These are phyloP conservation scores for Myiotriccus ornatus DNA, from an alignment of 2,797 vertebrate genomes.

Conservation along the genomic window DNA sequence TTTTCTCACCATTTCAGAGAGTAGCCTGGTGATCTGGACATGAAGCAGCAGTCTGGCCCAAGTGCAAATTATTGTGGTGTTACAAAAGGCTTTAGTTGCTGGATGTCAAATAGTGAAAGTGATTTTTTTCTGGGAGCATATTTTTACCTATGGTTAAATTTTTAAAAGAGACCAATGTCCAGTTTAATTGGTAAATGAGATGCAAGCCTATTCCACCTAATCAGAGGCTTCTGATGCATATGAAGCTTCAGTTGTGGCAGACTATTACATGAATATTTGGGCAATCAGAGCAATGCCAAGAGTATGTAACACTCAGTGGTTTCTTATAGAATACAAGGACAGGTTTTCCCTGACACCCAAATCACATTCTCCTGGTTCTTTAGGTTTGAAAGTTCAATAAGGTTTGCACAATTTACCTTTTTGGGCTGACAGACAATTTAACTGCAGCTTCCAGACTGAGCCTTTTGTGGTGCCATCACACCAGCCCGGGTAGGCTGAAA, in stretches of 20 bases:
- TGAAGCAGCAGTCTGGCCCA: background rate
- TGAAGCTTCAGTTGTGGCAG: background rate
- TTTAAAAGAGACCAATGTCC: background rate
- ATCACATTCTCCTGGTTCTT: background rate
- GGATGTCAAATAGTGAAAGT: background rate
- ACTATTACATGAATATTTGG: background rate
- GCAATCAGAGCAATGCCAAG: background rate
- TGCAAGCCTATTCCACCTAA: background rate
- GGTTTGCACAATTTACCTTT: background rate
- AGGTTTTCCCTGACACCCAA: background rate
- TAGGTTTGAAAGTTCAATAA: background rate
- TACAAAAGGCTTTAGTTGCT: background rate
- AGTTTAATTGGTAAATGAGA: background rate
- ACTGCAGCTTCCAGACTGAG: background rate
- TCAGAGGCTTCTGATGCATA: background rate
- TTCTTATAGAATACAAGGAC: background rate
- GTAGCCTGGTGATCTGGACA: background rate
- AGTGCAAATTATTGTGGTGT: background rate
- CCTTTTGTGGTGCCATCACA: background rate
- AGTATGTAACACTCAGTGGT: rapidly evolving
- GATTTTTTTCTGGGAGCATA: background rate
- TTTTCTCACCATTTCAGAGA: background rate
- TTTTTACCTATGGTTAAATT: background rate
- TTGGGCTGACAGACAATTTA: background rate
- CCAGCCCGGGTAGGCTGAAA: background rate